phyloP scores from a whole-genome alignment of 2,888 invertebrate genomes.

The Amphipoea lucens region DNA sequence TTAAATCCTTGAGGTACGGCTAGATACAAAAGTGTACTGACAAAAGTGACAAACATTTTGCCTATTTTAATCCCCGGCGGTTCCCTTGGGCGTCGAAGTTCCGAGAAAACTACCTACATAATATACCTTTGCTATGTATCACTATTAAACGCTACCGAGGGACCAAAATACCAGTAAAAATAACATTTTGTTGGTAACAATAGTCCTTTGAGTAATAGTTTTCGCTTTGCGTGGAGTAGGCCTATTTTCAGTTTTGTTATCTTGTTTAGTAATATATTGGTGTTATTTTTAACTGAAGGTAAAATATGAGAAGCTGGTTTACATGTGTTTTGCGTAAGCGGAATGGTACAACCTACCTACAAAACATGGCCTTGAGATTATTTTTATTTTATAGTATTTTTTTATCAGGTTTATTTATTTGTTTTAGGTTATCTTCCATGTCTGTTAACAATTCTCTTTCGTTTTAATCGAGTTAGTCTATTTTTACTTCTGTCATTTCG shows the following conservation, averaged over 20 bases:
- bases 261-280: constrained; percentile 36
- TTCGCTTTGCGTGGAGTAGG: constrained; percentile 23
- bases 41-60: constrained; percentile 57
- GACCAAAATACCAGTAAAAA: constrained; percentile 51
- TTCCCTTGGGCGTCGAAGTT: constrained; percentile 58
- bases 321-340: background rate
- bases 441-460: background rate
- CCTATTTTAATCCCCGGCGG: constrained; percentile 62
- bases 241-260: constrained; percentile 20
- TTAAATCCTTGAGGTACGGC: background rate
- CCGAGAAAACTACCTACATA: constrained; percentile 18
- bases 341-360: background rate
- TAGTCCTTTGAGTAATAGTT: constrained; percentile 49
- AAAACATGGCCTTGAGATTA: background rate
- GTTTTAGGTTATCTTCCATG: no score
- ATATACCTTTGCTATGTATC: constrained; percentile 39
- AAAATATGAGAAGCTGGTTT: background rate
- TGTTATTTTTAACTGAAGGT: constrained; percentile 14
- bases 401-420: no score
- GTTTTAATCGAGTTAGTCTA: no score
- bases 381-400: no score
- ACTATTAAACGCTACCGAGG: constrained; percentile 63
- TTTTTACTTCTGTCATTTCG: background rate
- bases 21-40: constrained; percentile 39
- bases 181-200: constrained; percentile 41